A percentile compares a stretch with the other conserved stretches of the same genome.
Evolutionary conservation across 2,797 vertebrate genomes (phyloP).

Genomic region (Monodelphis domestica): DNA sequence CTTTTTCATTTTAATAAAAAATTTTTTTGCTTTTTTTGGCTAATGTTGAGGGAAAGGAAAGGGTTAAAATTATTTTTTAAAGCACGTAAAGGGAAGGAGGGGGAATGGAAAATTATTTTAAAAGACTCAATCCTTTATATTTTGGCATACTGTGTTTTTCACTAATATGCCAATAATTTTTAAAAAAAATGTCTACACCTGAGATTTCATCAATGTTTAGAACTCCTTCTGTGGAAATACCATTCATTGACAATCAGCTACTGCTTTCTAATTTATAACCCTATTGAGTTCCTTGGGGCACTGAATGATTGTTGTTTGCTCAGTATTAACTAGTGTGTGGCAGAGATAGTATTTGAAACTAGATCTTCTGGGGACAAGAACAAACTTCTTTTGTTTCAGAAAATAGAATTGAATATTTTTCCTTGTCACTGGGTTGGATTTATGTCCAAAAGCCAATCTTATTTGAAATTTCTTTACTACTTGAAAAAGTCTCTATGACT

Average conservation of each 20-base stretch:
- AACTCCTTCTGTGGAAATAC: not conserved
- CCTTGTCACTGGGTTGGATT: conserved; percentile 42
- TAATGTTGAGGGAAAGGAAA: not conserved
- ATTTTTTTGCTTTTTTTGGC: no score
- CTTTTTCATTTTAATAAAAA: conserved; percentile 47
- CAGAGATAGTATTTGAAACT: not conserved
- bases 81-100: not conserved
- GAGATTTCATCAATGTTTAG: not conserved
- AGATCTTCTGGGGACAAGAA: not conserved
- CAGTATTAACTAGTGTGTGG: not conserved
- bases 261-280: not conserved
- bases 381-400: conserved; percentile 7
- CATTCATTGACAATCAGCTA: not conserved
- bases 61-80: not conserved
- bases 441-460: not conserved
- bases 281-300: not conserved
- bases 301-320: not conserved
- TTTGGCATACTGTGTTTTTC: not conserved
- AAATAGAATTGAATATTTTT: not conserved
- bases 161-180: not conserved
- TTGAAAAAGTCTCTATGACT: not conserved
- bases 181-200: not conserved
- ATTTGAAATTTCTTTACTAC: not conserved
- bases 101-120: not conserved
- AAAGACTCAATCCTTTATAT: conserved; percentile 8